These are phyloP conservation scores for Semnornis frantzii DNA, from an alignment of 2,113 vertebrate genomes.

Conservation along the genomic window DNA sequence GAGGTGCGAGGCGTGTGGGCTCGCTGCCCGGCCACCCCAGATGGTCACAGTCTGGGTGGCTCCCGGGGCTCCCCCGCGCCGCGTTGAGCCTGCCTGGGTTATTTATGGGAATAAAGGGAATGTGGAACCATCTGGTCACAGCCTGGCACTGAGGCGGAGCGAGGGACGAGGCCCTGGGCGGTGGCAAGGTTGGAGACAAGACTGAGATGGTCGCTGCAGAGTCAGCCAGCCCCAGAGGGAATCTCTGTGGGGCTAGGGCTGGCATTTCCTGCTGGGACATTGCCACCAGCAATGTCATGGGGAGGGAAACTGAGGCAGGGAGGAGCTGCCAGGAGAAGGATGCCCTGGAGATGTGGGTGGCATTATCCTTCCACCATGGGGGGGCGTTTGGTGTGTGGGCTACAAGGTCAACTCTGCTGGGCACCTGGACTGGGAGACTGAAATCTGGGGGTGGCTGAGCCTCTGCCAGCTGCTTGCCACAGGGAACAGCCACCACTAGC, in stretches of 20 bases:
- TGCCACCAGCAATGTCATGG: accelerated
- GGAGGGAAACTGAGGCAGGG: neutral
- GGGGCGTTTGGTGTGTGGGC: too few relatives aligned
- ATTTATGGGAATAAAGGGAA: neutral
- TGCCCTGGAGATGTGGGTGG: neutral
- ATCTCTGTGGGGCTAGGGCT: neutral
- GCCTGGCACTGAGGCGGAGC: accelerated
- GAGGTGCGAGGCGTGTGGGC: accelerated
- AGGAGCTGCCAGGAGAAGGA: neutral
- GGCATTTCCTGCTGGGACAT: neutral
- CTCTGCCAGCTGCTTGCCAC: neutral
- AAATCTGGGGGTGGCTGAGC: neutral
- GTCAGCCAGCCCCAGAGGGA: neutral
- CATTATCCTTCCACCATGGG: too few relatives aligned
- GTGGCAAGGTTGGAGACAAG: neutral
- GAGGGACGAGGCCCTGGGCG: neutral
- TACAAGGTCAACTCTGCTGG: neutral
- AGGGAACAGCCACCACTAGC: accelerated
- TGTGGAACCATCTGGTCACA: neutral
- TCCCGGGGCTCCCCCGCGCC: neutral
- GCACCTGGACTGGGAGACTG: neutral
- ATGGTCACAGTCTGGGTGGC: accelerated
- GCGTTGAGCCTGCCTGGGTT: neutral
- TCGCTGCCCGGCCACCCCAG: accelerated
- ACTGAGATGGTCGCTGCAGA: neutral